These are phyloP conservation scores for Drosophila setifemur DNA, from an alignment of 1,140 invertebrate genomes.

Conservation along the genomic window DNA sequence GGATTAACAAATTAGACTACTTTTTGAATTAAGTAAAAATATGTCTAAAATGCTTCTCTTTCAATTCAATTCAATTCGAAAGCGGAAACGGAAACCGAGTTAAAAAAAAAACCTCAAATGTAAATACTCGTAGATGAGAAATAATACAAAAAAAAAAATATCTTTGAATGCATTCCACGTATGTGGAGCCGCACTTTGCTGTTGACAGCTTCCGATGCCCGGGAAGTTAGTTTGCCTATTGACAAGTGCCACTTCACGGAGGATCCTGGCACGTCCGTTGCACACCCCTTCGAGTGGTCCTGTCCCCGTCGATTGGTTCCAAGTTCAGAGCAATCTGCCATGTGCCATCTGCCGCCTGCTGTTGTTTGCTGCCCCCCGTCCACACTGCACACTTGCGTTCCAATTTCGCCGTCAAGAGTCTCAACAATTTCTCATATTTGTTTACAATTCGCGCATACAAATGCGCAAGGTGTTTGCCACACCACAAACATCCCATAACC, in stretches of 20 bases:
- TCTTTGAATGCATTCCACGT: constrained; percentile 18
- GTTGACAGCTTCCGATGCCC: constrained; percentile 32
- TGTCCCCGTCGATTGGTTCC: neutral
- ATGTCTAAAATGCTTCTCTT: too few relatives aligned
- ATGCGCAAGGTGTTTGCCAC: constrained; percentile 49
- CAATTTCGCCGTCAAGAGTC: constrained; percentile 34
- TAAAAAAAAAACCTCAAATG: too few relatives aligned
- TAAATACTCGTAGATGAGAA: too few relatives aligned
- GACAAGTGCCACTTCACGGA: constrained; percentile 41
- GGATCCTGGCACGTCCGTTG: constrained; percentile 1
- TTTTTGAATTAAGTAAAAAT: too few relatives aligned
- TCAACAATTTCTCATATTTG: constrained; percentile 70
- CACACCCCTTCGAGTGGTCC: constrained; percentile 5
- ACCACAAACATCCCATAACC: neutral
- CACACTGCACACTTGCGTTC: constrained; percentile 11
- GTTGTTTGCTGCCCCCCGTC: neutral
- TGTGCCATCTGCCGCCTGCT: constrained; percentile 23
- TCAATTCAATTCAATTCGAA: too few relatives aligned
- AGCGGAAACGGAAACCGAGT: too few relatives aligned
- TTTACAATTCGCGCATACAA: constrained; percentile 71
- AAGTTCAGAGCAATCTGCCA: neutral
- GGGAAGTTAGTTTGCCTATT: constrained; percentile 41
- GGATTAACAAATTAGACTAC: too few relatives aligned
- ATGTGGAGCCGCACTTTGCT: constrained; percentile 13
- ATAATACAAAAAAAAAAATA: too few relatives aligned